Evolutionary conservation across 2,113 vertebrate genomes (phyloP), one percentile per base, ranked within the genome.

Genomic region (Polyodon spathula): DNA sequence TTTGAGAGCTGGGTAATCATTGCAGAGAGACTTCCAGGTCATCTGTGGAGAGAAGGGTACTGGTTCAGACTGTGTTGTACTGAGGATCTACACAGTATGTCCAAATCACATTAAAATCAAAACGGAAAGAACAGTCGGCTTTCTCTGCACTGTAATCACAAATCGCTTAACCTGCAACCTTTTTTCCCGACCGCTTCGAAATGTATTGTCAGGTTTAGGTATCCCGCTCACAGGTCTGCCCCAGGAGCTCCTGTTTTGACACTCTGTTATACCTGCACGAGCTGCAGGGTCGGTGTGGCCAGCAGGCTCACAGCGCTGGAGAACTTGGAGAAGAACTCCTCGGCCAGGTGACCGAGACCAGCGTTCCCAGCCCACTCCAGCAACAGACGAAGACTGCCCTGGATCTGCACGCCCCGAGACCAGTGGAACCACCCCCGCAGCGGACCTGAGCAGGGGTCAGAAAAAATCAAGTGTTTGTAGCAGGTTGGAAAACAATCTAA

Each of bases 301-400:
- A 98, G 73, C 55, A 97, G 82, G 65, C 85, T 81, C 40, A 93
- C 83, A 5, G 89, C 75, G 0, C 92, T 93, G 78, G 85, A 80
- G 0, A 97, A 88, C 75, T 95, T 98, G 71, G 73, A 73, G 14
- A 97, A 96, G 83, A 96, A 98, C 67, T 83, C 88, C 57, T 93
- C 88, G 0, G 87, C 75, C 0, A 92, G 79, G 7, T 88, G 84
- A 62, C 89, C 88, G 0, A 93, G 84, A 64, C 92, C 89, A 0
- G 81, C 82, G 0, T 76, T 57, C 4, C 78, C 76, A 15, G 85
- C 73, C 94, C 95, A 97, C 6, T 97, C 95, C 73, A 93, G 80
- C 37, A 97, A 76, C 81, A 96, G 91, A 58, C 86, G 82, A 70
- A 98, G 57, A 43, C 88, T 91, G 6, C 90, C 84, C 7, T 90